Evolutionary conservation across 2,113 vertebrate genomes (phyloP).

Genomic region (Phylloscopus whistleri): DNA sequence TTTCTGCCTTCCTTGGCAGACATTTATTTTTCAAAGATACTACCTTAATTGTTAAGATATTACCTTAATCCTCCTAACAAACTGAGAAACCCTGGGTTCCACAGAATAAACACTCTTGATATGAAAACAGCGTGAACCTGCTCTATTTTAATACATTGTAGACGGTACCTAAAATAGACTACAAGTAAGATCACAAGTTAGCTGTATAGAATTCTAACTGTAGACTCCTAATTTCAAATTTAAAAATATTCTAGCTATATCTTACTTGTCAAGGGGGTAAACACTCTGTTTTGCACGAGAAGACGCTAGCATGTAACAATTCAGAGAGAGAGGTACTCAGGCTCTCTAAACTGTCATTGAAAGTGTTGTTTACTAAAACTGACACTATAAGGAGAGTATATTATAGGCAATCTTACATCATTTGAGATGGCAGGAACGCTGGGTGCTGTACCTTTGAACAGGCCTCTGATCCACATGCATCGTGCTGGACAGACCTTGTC

Average conservation of each 20-base stretch:
- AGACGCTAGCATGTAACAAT: background rate
- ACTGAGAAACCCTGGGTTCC: background rate
- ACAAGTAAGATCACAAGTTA: background rate
- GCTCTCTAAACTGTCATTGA: background rate
- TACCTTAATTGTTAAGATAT: background rate
- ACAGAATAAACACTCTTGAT: background rate
- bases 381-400: background rate
- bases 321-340: background rate
- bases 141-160: background rate
- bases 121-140: background rate
- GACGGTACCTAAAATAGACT: background rate
- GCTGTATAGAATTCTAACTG: background rate
- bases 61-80: background rate
- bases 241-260: background rate
- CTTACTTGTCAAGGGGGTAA: background rate
- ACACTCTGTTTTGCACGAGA: background rate
- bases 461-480: background rate
- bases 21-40: background rate
- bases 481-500: background rate
- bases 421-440: background rate
- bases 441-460: background rate
- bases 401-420: background rate
- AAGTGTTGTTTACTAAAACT: background rate
- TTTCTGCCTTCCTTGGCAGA: background rate
- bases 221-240: background rate